Conservation (phyloP, 2,113 vertebrate species). For the Anguilla rostrata region DNA sequence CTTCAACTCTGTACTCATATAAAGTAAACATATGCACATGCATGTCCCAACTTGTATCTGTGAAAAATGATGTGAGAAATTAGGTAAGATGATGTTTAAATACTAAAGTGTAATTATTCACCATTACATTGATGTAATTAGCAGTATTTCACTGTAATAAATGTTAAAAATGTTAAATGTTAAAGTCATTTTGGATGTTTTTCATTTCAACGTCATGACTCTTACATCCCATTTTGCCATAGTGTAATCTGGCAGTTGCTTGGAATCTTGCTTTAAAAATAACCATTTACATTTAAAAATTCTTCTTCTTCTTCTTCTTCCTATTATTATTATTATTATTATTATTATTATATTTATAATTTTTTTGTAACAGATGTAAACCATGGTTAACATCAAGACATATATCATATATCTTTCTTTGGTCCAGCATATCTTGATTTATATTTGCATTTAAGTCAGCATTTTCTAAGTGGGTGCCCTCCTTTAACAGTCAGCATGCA, state of each 20-base stretch:
- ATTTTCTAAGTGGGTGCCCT: conserved; percentile 53
- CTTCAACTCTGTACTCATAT: conserved; percentile 8
- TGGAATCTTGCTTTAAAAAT: background rate
- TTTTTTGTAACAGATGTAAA: background rate
- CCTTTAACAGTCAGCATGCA: conserved; percentile 55
- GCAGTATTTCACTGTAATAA: background rate
- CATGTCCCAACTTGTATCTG: conserved; percentile 13
- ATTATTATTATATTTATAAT: too few relatives aligned
- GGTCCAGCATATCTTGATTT: conserved; percentile 61
- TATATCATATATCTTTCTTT: conserved; percentile 36
- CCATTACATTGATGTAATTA: background rate
- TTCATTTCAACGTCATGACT: background rate
- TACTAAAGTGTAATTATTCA: background rate
- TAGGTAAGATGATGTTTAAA: background rate
- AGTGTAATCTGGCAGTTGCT: background rate
- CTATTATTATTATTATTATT: too few relatives aligned
- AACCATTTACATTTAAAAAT: background rate
- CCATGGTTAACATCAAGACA: conserved; percentile 41
- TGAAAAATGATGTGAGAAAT: conserved; percentile 32
- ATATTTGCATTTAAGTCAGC: conserved; percentile 68
- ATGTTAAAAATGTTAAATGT: too few relatives aligned
- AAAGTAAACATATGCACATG: conserved; percentile 20
- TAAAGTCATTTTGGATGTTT: background rate
- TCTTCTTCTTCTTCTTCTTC: too few relatives aligned
- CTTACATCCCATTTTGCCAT: background rate